Percentiles rank a stretch among this genome's conserved stretches.
Conservation (phyloP, 2,797 vertebrate species). For the Sparidentex hasta region DNA sequence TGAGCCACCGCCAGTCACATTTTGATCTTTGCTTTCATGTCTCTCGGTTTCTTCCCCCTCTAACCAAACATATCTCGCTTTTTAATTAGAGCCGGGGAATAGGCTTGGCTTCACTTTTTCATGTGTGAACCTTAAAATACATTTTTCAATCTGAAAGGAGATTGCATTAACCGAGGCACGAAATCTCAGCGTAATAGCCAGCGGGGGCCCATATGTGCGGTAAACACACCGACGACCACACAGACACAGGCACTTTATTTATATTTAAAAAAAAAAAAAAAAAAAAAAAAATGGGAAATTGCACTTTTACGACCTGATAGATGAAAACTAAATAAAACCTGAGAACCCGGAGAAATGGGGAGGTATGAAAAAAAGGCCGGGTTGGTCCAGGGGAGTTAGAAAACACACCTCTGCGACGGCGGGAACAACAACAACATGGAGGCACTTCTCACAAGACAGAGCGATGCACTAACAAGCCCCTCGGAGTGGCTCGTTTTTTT, state of each 20-base stretch:
- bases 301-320: conserved; percentile 52
- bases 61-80: conserved; percentile 38
- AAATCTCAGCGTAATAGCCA: neutral
- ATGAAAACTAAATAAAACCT: conserved; percentile 64
- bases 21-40: conserved; percentile 51
- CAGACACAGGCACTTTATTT: conserved; percentile 48
- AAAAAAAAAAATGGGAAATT: conserved; percentile 48
- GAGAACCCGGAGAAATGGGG: conserved; percentile 46
- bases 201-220: too few species aligned
- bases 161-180: conserved; percentile 25
- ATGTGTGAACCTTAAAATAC: conserved; percentile 11
- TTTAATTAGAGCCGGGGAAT: conserved; percentile 60
- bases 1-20: conserved; percentile 39
- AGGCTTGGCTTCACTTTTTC: conserved; percentile 6
- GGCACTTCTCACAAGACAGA: conserved; percentile 47
- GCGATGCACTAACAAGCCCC: conserved; percentile 68
- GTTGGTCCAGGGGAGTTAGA: conserved; percentile 14
- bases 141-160: conserved; percentile 30
- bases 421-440: conserved; percentile 34
- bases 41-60: conserved; percentile 8
- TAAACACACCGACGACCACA: conserved; percentile 40
- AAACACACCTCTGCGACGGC: conserved; percentile 27
- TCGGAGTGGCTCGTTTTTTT: conserved; percentile 49
- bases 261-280: conserved; percentile 16
- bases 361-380: conserved; percentile 41